phyloP scores from a whole-genome alignment of 2,888 invertebrate species.

The Ectemnius lituratus region DNA sequence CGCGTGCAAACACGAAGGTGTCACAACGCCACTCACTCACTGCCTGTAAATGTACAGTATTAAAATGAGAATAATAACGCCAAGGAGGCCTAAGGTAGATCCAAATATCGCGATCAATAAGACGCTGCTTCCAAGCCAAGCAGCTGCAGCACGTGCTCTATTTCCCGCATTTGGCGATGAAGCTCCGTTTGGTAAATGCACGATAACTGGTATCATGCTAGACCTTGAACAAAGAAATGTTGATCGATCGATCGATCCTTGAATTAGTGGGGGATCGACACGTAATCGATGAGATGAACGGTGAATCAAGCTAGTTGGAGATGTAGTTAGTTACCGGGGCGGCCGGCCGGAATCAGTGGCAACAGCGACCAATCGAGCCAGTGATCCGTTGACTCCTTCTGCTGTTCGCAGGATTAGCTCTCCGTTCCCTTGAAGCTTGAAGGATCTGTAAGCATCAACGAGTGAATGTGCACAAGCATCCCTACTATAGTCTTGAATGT shows the following conservation, averaged over 20 bases:
- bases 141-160: conserved; percentile 75
- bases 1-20: no score
- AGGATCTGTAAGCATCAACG: conserved; percentile 78
- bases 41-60: conserved; percentile 88
- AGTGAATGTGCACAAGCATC: background rate
- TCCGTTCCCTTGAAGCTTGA: conserved; percentile 83
- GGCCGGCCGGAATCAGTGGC: conserved; percentile 92
- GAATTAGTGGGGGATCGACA: no score
- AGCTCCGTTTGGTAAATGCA: conserved; percentile 77
- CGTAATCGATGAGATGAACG: no score
- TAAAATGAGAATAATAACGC: conserved; percentile 86
- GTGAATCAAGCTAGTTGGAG: no score
- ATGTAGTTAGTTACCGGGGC: conserved; percentile 80
- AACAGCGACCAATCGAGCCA: conserved; percentile 88
- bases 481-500: no score
- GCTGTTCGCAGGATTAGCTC: conserved; percentile 80
- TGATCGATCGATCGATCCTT: background rate
- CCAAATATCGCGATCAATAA: conserved; percentile 83
- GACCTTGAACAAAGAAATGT: conserved; percentile 60
- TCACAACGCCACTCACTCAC: conserved; percentile 77
- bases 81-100: conserved; percentile 85
- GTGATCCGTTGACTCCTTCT: conserved; percentile 78
- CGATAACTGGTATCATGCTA: conserved; percentile 78
- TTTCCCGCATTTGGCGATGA: conserved; percentile 72
- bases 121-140: conserved; percentile 78